These are phyloP conservation scores for Epinotia brunnichana DNA, from an alignment of 2,888 invertebrate genomes.

Conservation along the genomic window DNA sequence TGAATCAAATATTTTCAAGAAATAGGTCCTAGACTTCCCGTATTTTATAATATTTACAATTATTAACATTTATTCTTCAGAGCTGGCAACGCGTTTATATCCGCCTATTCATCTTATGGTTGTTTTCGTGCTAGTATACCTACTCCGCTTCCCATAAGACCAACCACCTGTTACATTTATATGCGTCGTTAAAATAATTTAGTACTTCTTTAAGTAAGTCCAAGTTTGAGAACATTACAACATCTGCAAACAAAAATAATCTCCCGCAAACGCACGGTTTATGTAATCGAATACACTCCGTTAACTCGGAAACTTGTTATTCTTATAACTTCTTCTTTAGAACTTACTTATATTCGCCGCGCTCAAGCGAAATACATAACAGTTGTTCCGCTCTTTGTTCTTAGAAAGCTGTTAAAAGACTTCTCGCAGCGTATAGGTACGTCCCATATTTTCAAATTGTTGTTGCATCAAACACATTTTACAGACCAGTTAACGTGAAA, in stretches of 20 bases:
- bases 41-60: no score
- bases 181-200: neutral
- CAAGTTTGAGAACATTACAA: neutral
- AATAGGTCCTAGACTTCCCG: no score
- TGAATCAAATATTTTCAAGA: no score
- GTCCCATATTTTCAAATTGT: slow-evolving; percentile 32
- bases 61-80: no score
- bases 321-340: slow-evolving; percentile 37
- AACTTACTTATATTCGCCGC: slow-evolving; percentile 27
- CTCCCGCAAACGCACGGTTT: slow-evolving; percentile 16
- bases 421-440: slow-evolving; percentile 12
- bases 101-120: neutral
- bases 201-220: neutral
- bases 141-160: neutral
- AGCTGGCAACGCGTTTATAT: no score
- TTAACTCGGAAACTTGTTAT: slow-evolving; percentile 38
- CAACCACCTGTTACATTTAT: neutral
- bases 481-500: no score
- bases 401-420: slow-evolving; percentile 35
- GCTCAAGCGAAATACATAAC: slow-evolving; percentile 30
- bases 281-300: slow-evolving; percentile 35
- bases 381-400: slow-evolving; percentile 41
- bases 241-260: slow-evolving; percentile 23
- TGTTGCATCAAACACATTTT: neutral
- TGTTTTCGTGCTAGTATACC: neutral